Evolutionary conservation across 1,140 invertebrate species (phyloP).

Genomic region (Panagrolaimus sp.): DNA sequence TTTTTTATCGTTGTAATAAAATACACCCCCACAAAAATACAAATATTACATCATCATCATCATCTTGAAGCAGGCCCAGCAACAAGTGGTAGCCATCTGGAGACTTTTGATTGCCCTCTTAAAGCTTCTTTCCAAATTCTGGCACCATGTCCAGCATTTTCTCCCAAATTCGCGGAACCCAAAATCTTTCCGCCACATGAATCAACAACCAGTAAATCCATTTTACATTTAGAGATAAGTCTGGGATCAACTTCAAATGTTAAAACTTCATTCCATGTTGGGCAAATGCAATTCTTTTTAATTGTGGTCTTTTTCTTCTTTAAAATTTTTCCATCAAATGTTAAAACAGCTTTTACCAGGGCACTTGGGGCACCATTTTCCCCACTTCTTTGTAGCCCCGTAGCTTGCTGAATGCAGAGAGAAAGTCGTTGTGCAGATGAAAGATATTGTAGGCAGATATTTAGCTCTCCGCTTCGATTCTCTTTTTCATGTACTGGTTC

Average conservation of each 20-base stretch:
- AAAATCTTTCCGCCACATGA: neutral
- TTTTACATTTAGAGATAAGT: neutral
- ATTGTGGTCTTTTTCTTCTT: neutral
- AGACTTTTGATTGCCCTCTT: neutral
- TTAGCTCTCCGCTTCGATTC: constrained; percentile 5
- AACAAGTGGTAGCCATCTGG: neutral
- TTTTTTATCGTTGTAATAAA: too few species aligned
- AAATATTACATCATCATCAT: neutral
- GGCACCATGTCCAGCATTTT: neutral
- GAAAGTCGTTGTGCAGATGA: neutral
- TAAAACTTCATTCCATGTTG: neutral
- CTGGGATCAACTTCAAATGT: constrained; percentile 10
- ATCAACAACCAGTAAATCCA: neutral
- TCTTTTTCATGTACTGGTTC: neutral
- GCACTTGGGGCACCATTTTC: neutral
- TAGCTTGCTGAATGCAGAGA: neutral
- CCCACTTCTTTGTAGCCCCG: neutral
- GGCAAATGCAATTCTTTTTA: neutral
- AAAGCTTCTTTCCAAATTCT: neutral
- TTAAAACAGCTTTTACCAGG: neutral
- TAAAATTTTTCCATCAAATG: neutral
- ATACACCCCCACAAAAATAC: too few species aligned
- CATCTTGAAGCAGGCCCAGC: neutral
- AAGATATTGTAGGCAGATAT: neutral
- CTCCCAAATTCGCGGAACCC: neutral